These are phyloP conservation scores for Delichon dasypus DNA, from an alignment of 2,797 vertebrate genomes.

Conservation along the genomic window DNA sequence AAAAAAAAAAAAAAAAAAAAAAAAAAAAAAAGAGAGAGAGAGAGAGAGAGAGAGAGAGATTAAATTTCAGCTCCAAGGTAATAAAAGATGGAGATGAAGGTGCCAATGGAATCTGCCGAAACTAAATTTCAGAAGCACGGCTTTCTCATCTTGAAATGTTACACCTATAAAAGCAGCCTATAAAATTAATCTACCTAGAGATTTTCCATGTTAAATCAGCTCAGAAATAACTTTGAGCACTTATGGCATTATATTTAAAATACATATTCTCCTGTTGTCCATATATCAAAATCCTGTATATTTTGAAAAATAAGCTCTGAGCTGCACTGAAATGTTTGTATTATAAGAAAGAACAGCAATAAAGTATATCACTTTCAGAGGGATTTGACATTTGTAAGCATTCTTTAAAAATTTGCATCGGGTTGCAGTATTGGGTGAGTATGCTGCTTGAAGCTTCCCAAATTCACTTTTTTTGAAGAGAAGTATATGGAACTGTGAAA, in stretches of 20 bases:
- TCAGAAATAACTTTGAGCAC: slow-evolving; percentile 62
- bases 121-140: slow-evolving; percentile 59
- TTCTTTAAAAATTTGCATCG: slow-evolving; percentile 37
- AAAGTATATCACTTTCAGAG: neutral
- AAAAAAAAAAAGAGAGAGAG: no score
- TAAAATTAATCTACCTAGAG: slow-evolving; percentile 72
- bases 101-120: slow-evolving; percentile 58
- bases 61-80: slow-evolving; percentile 60
- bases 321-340: slow-evolving; percentile 62
- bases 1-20: neutral
- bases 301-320: slow-evolving; percentile 33
- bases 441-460: neutral
- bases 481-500: neutral
- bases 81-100: slow-evolving; percentile 59
- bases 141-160: slow-evolving; percentile 73
- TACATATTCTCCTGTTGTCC: slow-evolving; percentile 41
- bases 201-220: slow-evolving; percentile 66
- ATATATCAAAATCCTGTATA: slow-evolving; percentile 33
- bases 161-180: slow-evolving; percentile 61
- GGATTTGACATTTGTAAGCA: slow-evolving; percentile 7
- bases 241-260: slow-evolving; percentile 55
- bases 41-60: slow-evolving; percentile 26
- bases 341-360: slow-evolving; percentile 61
- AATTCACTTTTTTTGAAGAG: neutral
- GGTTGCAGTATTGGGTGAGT: neutral